Conservation (phyloP, 2,113 vertebrate species). For the Hyperoodon ampullatus region DNA sequence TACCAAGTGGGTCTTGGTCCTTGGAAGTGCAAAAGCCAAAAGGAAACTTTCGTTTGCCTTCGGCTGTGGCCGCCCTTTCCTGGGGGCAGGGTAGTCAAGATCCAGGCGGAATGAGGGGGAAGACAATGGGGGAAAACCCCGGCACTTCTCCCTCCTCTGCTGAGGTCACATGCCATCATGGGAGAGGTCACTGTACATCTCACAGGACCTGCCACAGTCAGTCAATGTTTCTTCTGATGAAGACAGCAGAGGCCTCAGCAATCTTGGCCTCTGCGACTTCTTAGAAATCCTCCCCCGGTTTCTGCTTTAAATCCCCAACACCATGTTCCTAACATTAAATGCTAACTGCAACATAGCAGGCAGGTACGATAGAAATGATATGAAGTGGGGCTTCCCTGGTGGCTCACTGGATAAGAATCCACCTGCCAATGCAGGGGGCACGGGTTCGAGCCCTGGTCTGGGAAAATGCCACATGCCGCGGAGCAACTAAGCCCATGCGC, state of each 20-base stretch:
- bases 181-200: too few species aligned
- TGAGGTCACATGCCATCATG: background rate
- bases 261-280: background rate
- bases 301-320: background rate
- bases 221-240: background rate
- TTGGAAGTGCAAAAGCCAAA: background rate
- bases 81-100: background rate
- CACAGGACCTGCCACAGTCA: background rate
- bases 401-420: too few species aligned
- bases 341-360: background rate
- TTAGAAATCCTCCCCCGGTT: background rate
- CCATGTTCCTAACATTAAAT: background rate
- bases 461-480: too few species aligned
- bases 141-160: background rate
- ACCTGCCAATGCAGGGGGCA: too few species aligned
- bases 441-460: too few species aligned
- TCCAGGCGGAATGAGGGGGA: background rate
- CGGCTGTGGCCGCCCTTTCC: background rate
- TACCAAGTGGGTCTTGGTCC: background rate
- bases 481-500: too few species aligned
- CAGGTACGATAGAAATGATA: background rate
- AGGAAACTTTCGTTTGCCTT: background rate
- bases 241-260: background rate
- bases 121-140: background rate
- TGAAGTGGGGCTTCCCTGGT: background rate